A percentile compares a stretch with the other conserved stretches of the same genome.
phyloP scores from a whole-genome alignment of 2,113 vertebrate genomes.

The Lophotis ruficrista region DNA sequence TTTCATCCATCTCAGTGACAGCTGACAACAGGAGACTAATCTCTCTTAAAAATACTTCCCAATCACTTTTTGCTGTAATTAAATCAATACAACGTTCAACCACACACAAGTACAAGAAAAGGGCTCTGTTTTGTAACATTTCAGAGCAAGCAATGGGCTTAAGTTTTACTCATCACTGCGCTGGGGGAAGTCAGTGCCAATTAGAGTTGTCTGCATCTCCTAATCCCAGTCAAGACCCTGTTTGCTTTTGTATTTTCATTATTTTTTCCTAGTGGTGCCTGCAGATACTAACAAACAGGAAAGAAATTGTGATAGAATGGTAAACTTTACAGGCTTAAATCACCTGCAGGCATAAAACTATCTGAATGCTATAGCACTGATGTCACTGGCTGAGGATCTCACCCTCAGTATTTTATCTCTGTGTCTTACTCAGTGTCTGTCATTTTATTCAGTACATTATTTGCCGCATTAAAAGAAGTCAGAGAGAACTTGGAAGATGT shows the following conservation, averaged over 20 bases:
- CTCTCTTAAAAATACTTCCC: slow-evolving; percentile 64
- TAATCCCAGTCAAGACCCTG: not conserved
- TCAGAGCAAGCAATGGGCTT: not conserved
- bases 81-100: slow-evolving; percentile 25
- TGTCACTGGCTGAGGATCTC: not conserved
- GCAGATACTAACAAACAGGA: not conserved
- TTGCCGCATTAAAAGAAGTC: not conserved
- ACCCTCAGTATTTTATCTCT: not conserved
- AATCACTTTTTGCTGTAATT: slow-evolving; percentile 52
- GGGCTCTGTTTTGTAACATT: not conserved
- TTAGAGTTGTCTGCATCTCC: not conserved
- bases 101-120: not conserved
- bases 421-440: not conserved
- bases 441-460: not conserved
- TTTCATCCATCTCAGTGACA: slow-evolving; percentile 72
- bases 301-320: not conserved
- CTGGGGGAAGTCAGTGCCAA: not conserved
- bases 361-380: not conserved
- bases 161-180: not conserved
- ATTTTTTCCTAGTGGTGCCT: not conserved
- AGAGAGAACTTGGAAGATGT: not conserved
- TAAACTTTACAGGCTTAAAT: not conserved
- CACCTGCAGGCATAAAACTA: not conserved
- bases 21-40: slow-evolving; percentile 62
- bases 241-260: not conserved